Evolutionary conservation across 2,113 vertebrate species (phyloP).

Genomic region (Ancistrus triradiatus): DNA sequence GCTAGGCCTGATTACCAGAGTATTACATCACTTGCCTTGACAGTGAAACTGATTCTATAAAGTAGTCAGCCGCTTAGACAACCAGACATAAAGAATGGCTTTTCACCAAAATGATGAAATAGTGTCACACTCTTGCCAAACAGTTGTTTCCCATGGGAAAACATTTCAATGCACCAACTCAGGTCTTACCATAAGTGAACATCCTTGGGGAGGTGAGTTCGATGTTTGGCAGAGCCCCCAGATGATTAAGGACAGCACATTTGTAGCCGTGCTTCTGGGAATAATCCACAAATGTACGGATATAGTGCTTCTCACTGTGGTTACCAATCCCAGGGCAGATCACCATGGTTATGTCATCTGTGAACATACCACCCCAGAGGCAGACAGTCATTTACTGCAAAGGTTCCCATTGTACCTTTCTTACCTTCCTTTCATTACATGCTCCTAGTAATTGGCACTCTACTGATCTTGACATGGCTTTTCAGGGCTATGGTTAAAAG

Average conservation of each 20-base stretch:
- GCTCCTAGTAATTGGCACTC: no score
- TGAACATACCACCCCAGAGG: slow-evolving; percentile 27
- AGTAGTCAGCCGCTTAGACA: slow-evolving; percentile 8
- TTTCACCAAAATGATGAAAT: background rate
- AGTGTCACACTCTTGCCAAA: slow-evolving; percentile 1
- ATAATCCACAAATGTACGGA: slow-evolving; percentile 93
- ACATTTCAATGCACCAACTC: slow-evolving; percentile 5
- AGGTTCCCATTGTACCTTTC: background rate
- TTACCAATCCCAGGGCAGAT: slow-evolving; percentile 97
- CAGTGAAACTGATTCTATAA: slow-evolving; percentile 2
- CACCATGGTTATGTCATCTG: slow-evolving; percentile 93
- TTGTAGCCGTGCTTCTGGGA: slow-evolving; percentile 91
- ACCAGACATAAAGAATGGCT: background rate
- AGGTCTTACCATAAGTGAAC: slow-evolving; percentile 87
- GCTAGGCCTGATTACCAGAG: slow-evolving; percentile 1
- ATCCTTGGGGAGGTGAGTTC: slow-evolving; percentile 94
- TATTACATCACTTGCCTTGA: slow-evolving; percentile 17
- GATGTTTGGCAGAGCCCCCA: slow-evolving; percentile 86
- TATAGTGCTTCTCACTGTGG: slow-evolving; percentile 96
- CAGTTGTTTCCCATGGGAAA: slow-evolving; percentile 4
- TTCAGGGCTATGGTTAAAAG: no score
- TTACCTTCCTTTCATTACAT: background rate
- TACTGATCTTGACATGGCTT: no score
- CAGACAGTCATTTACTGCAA: background rate
- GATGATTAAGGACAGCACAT: slow-evolving; percentile 90